Percentiles rank a stretch among this genome's conserved stretches.
phyloP scores from a whole-genome alignment of 2,888 invertebrate genomes.

The Pachydiplax longipennis region DNA sequence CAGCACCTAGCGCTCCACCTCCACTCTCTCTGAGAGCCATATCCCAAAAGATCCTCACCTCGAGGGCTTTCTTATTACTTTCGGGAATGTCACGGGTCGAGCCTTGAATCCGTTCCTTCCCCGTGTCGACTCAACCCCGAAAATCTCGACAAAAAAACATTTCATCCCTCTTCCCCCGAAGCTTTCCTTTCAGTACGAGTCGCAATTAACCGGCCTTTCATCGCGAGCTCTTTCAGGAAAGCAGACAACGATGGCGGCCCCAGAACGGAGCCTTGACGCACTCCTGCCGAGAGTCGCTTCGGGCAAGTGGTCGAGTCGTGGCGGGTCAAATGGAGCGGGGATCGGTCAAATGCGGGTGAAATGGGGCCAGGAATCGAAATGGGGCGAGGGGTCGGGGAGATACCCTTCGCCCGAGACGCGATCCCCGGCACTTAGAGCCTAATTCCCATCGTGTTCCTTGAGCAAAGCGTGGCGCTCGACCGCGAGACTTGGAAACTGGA shows the following conservation, averaged over 20 bases:
- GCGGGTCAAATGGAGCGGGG: no score
- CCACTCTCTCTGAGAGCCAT: not conserved
- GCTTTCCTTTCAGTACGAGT: not conserved
- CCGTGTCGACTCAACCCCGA: not conserved
- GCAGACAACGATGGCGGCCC: not conserved
- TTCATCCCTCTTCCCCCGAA: not conserved
- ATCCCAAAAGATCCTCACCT: not conserved
- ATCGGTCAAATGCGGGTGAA: no score
- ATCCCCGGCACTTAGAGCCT: not conserved
- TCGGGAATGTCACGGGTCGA: not conserved
- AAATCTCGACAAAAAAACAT: not conserved
- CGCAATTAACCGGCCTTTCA: not conserved
- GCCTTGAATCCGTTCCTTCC: not conserved
- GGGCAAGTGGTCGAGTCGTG: not conserved
- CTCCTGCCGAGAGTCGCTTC: not conserved
- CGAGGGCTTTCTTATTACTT: conserved; percentile 1
- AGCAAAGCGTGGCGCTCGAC: not conserved
- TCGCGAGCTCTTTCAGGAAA: not conserved
- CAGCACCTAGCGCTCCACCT: not conserved
- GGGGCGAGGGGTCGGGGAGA: not conserved
- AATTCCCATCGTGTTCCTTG: not conserved
- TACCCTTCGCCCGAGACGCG: not conserved
- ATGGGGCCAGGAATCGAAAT: no score
- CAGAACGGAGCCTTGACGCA: not conserved
- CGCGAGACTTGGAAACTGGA: not conserved